Evolutionary conservation across 2,888 invertebrate species (phyloP).

Genomic region (Hipparchia semele): DNA sequence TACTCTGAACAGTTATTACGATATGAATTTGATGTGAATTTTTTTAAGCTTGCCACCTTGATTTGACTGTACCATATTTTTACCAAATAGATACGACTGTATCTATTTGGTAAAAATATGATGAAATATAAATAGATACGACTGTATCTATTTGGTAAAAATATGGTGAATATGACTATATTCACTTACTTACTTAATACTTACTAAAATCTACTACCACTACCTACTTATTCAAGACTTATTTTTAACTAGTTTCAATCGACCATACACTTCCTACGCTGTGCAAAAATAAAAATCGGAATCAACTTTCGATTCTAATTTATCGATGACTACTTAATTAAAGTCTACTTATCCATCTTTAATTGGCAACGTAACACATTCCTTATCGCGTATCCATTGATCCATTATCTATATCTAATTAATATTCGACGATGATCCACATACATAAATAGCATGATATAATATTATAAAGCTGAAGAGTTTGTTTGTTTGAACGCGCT

Average conservation of each 20-base stretch:
- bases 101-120: no score
- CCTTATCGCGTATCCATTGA: background rate
- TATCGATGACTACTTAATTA: conserved; percentile 5
- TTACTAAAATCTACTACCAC: no score
- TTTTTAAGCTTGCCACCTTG: no score
- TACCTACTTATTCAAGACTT: background rate
- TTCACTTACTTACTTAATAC: no score
- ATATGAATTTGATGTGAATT: background rate
- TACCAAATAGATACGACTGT: no score
- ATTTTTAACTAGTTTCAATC: background rate
- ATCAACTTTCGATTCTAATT: conserved; percentile 14
- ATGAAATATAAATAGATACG: no score
- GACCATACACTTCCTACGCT: conserved; percentile 3
- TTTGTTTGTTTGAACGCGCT: no score
- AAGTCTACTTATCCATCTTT: conserved; percentile 2
- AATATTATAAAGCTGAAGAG: no score
- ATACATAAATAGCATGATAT: background rate
- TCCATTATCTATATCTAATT: background rate
- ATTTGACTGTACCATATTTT: no score
- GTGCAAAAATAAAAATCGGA: background rate
- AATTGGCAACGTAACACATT: conserved; percentile 1
- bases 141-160: no score
- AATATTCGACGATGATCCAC: background rate
- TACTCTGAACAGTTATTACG: background rate
- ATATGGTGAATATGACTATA: no score